Conservation (phyloP, 1,140 invertebrate genomes). For the Eufriesea mexicana region DNA sequence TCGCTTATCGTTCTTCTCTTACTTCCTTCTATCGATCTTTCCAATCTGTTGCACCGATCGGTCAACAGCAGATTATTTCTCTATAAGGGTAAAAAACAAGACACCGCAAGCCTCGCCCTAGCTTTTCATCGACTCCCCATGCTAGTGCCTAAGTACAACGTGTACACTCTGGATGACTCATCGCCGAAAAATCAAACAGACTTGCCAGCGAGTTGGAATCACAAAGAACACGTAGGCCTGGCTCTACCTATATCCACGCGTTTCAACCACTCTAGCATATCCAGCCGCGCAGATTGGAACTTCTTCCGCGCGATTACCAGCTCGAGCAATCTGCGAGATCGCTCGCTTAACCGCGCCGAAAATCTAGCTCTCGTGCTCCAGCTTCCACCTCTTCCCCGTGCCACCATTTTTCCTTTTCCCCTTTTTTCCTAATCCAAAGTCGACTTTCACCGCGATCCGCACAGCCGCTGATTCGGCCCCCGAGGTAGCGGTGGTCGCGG, state of each 20-base stretch:
- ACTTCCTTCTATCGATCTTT: background rate
- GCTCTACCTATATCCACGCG: background rate
- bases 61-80: background rate
- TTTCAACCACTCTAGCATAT: background rate
- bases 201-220: too few species aligned
- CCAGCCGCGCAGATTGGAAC: background rate
- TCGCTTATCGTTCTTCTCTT: constrained; percentile 5
- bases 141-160: too few species aligned
- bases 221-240: background rate
- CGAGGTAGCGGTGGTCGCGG: background rate
- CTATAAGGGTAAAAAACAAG: too few species aligned
- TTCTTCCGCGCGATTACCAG: background rate
- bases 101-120: too few species aligned
- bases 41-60: background rate
- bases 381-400: background rate
- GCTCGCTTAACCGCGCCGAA: constrained; percentile 21
- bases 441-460: constrained; percentile 26
- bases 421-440: constrained; percentile 4
- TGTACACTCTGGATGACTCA: background rate
- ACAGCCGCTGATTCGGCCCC: background rate
- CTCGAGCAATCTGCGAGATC: constrained; percentile 7
- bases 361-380: background rate
- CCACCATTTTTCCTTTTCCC: too few species aligned
- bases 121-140: too few species aligned
- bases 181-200: background rate